Percentiles rank a stretch among this genome's conserved stretches.
Conservation (phyloP, 2,888 invertebrate species). For the Yponomeuta evonymella region DNA sequence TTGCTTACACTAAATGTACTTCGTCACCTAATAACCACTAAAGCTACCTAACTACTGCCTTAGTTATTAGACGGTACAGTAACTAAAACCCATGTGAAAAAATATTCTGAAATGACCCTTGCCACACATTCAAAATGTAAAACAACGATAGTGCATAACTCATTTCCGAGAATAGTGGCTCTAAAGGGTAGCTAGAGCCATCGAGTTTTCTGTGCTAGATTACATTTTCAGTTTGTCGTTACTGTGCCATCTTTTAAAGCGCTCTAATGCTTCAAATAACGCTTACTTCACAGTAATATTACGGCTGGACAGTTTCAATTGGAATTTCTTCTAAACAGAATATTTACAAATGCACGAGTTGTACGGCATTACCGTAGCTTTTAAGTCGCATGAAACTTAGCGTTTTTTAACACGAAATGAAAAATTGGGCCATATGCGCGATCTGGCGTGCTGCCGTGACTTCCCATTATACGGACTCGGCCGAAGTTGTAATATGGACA, state of each 20-base stretch:
- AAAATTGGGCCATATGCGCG: too few relatives aligned
- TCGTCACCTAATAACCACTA: slow-evolving; percentile 28
- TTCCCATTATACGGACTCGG: too few relatives aligned
- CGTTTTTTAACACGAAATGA: neutral
- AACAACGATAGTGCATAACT: too few relatives aligned
- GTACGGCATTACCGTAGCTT: neutral
- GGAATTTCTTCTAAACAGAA: neutral
- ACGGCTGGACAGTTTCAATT: neutral
- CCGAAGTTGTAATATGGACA: too few relatives aligned
- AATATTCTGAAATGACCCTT: too few relatives aligned
- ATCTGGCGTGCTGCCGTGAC: too few relatives aligned
- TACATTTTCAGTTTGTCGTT: too few relatives aligned
- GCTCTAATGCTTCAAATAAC: neutral
- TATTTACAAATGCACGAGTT: neutral
- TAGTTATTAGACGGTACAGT: neutral
- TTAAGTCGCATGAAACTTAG: neutral
- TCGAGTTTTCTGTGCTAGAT: too few relatives aligned
- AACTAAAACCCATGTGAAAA: neutral
- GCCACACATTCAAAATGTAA: too few relatives aligned
- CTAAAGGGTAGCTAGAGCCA: too few relatives aligned
- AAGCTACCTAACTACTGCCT: slow-evolving; percentile 3
- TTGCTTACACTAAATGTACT: slow-evolving; percentile 60
- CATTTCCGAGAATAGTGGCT: too few relatives aligned
- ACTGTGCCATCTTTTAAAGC: neutral
- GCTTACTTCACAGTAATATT: neutral